Base-by-base conservation (phyloP, 2,113 vertebrate species). In the Nycticryphes semicollaris region DNA sequence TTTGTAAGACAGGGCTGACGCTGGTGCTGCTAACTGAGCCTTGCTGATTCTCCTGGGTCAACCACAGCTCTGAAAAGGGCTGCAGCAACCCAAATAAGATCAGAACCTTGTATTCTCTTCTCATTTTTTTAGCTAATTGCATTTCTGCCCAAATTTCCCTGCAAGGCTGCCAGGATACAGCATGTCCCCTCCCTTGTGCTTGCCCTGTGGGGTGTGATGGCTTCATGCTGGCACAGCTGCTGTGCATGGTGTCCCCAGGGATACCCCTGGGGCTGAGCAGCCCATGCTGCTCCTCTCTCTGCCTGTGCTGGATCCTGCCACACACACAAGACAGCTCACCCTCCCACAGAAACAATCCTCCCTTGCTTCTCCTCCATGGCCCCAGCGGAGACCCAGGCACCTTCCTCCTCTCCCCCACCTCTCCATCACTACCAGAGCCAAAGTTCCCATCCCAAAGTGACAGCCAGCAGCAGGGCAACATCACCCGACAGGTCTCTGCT, bases 401-500 rank as follows among this genome's bases (percentile, higher is more conserved):
- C 7, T 87, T 68, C 35, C 48, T 59, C 30, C 88, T 87, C 62
- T 70, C 47, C 28, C 27, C 31, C 17, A 63, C 14, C 39, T 91
- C 63, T 73, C 39, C 31, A 47, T 54, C 43, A 30, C 51, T 68
- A 11, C 37, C 39, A 78, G 19, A 75, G 41, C n/a, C n/a, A 14
- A 64, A 79, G 57, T 22, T 60, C 47, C 48, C 25, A 77, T 15
- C 31, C 77, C 47, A 59, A 74, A 78, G 27, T 7, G 31, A 93
- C 84, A 87, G 47, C 19, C 73, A 78, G n/a, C 3, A 1, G 41
- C 84, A 89, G 17, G 11, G 69, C 48, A 84, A 2, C 45, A 86
- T 31, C 54, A 66, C 21, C 22, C 4, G 0, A 35, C 16, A n/a
- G 0, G 1, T 28, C 56, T 82, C n/a, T 2, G 7, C n/a, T 62